Base-by-base conservation (phyloP, 2,888 invertebrate species). In the Ceriagrion tenellum region DNA sequence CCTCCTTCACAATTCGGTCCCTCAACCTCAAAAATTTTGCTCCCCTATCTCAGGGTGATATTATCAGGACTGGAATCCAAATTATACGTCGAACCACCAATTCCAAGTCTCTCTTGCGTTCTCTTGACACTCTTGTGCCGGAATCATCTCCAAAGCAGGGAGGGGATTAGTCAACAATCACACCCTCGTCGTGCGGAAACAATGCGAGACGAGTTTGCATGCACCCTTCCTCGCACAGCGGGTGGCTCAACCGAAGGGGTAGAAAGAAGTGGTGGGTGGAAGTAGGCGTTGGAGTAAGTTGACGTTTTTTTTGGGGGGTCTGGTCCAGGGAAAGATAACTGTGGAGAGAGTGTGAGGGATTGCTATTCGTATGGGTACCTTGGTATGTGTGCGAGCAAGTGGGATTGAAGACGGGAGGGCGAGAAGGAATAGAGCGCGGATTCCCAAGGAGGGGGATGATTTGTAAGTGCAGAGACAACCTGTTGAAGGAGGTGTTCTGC, bases 401-500 rank as follows among this genome's bases (percentile, higher is more conserved):
- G 90, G 90, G 56, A 20, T 13, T 35, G n/a, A 56, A 26, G 26
- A 55, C 16, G 8, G 89, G 23, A 12, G 55, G 55, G 8, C 20
- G 89, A 8, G 8, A 55, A 16, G 13, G 55, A 26, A 10, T 40
- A 4, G 47, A 47, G 89, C 55, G 47, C 1, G 20, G 59, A 20
- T 8, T 59, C 0, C 59, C 6, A 10, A 12, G 55, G 16, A n/a
- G n/a, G 69, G 93, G n/a, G 74, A 55, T 69, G 93, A 81, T 47
- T 93, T 93, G 69, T 93, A 69, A 69, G 69, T 93, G 69, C 40
- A 40, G 1, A 40, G 93, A n/a, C 93, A 93, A 93, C 93, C 93
- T 93, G 93, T 93, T 93, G 93, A 93, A 69, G 93, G 69, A 63
- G 74, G 93, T 63, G 47, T 63, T 89, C 12, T 89, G n/a, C 30